Base-by-base conservation (phyloP, 2,113 vertebrate species). In the Oreochromis spilurus region DNA sequence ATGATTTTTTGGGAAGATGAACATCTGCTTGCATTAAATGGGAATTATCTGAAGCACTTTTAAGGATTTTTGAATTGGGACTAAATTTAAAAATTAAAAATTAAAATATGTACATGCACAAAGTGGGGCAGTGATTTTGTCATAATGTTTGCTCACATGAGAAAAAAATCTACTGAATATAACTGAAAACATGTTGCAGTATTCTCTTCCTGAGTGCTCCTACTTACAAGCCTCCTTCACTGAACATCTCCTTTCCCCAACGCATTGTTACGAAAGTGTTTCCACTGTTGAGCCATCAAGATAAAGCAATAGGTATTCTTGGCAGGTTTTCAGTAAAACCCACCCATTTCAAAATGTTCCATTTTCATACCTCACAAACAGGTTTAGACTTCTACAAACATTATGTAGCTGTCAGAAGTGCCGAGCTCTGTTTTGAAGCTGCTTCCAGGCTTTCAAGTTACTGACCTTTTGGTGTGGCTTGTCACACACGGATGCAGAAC, bases 401-500 rank as follows among this genome's bases (percentile, higher is more conserved):
- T 83, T 45, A 86, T 91, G 84, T 65, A 85, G 90, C 88, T 92
- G 93, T 94, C 93, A 92, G 80, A 91, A 84, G 82, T 85, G 84
- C n/a, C 0, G 54, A 79, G 89, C 70, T 70, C 45, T 82, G 85
- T 93, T 93, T 84, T 91, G 92, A 96, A 89, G 89, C 90, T 40
- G 88, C 92, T 94, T 34, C 67, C 81, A 87, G 75, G 84, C 92
- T 95, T 94, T 96, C 94, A 96, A 93, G 95, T 91, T 77, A 50
- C 72, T 94, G 94, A 95, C 95, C 95, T 95, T 95, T 94, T 85
- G 90, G 84, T 93, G 86, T 67, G 78, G 45, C 88, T 93, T 45
- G 92, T 94, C 94, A 94, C 88, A 88, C 87, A 57, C 81, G 11
- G 45, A 89, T 11, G 55, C 89, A 92, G 84, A 96, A 95, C 95